These are phyloP conservation scores for Leptestheria dahalacensis DNA, from an alignment of 1,140 invertebrate species.

Conservation along the genomic window DNA sequence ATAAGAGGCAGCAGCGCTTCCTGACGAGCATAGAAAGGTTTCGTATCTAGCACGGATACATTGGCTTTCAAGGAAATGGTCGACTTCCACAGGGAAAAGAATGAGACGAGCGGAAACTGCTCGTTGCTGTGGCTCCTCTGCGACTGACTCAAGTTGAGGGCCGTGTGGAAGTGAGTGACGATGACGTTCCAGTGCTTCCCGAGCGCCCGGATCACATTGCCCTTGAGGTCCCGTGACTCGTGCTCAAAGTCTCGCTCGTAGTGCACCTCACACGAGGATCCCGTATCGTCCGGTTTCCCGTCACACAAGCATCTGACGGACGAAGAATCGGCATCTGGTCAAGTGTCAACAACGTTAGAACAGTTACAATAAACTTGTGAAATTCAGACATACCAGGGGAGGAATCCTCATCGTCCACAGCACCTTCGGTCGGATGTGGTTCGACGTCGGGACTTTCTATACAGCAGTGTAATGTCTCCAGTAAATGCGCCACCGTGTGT, in stretches of 20 bases:
- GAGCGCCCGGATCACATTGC: constrained; percentile 63
- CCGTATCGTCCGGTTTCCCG: constrained; percentile 28
- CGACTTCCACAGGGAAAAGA: constrained; percentile 70
- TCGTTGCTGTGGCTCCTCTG: constrained; percentile 40
- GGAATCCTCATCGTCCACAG: constrained; percentile 1
- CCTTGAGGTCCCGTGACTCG: constrained; percentile 40
- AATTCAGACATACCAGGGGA: neutral
- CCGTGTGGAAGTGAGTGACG: constrained; percentile 40
- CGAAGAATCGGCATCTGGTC: constrained; percentile 3
- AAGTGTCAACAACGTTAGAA: neutral
- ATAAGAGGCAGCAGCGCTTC: constrained; percentile 61
- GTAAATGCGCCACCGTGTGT: constrained; percentile 58
- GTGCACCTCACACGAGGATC: constrained; percentile 15
- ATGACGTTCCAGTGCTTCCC: constrained; percentile 64
- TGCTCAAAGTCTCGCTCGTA: constrained; percentile 17
- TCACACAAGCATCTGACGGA: constrained; percentile 13
- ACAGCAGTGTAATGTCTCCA: constrained; percentile 67
- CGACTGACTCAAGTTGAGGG: constrained; percentile 26
- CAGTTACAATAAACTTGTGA: neutral
- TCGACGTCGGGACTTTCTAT: constrained; percentile 36
- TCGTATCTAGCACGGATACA: constrained; percentile 70
- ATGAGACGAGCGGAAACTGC: constrained; percentile 54
- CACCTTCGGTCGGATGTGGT: constrained; percentile 10
- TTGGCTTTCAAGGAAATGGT: constrained; percentile 84
- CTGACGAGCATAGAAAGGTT: constrained; percentile 69